Evolutionary conservation across 2,797 vertebrate species (phyloP), one percentile per base, ranked within the genome.

Genomic region (Sebastes iracundus): DNA sequence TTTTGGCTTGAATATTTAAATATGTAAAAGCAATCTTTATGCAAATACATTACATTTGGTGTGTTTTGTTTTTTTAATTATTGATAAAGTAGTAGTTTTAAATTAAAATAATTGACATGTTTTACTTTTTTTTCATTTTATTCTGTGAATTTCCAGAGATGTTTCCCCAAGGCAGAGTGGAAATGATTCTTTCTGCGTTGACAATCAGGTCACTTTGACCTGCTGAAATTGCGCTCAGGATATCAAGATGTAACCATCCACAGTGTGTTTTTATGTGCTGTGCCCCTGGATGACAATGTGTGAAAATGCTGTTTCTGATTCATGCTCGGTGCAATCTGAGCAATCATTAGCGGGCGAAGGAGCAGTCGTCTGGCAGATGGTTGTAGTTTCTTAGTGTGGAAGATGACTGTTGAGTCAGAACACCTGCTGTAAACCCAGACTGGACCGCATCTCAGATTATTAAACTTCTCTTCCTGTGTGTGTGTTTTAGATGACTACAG

Each of bases 401-500:
- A 27, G 28, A 69, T 6, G 46, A 42, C 32, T 20, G 42, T 23
- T 62, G 72, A 62, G 56, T 49, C 65, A 72, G 63, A 25, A 25
- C 14, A 3, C 18, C 10, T 14, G 42, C 49, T 60, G 61, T 32
- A 68, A 66, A 60, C 22, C 11, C 59, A 52, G 14, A 53, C 58
- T 65, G 38, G 73, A 84, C 75, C 32, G 33, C 42, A 33, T 73
- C 25, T 74, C 33, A 27, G 7, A 58, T 67, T 18, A 52, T 52
- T 10, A 18, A 23, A 27, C 27, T 67, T 13, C 33, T 75, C 30
- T 23, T 6, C 42, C 13, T 49, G 1, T 46, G 18, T 63, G 18
- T 63, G 11, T 66, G 27, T 67, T 80, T 71, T 55, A 95, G 94
- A 95, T 81, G 94, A 87, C 89, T 89, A 89, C 90, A n/a, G 88